Evolutionary conservation across 2,888 invertebrate genomes (phyloP), one percentile per base, ranked within the genome.

Genomic region (Amblyteles armatorius): DNA sequence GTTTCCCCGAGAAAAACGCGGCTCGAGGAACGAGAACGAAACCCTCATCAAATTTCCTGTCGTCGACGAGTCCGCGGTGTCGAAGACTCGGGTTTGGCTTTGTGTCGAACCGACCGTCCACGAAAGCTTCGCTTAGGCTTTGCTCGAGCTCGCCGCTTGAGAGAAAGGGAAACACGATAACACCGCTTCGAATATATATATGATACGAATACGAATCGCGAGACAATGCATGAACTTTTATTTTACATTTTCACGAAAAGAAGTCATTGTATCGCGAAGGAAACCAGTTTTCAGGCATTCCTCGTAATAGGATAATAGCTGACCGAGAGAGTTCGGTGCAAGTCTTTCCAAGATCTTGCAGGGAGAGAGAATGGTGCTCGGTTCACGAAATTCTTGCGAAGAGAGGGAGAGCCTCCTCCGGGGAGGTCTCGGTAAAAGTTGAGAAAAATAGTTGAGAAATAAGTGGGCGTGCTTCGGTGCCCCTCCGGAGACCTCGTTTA

Each of bases 11-110:
- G 48, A 76, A n/a, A 63, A 19, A n/a, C 16, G 4, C 1, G 74
- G 13, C 63, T 33, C 29, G 63, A 26, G 48, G 50, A 63, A 9
- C 22, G 74, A 50, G 63, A 44, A 13, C 33, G 40, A 36, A 65
- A 76, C 87, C 88, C 87, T 90, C 88, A 84, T 90, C 89, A 91
- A 91, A 91, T 91, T 89, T 89, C 86, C 89, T 83, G 88, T 89
- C 88, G 82, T 85, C 80, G 71, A 72, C 77, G 76, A 77, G 81
- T 81, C 63, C 50, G 80, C 84, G 85, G 80, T 86, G 88, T 85
- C 79, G 82, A 73, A 65, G 67, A 60, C 29, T 65, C 48, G 19
- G 16, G 19, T 76, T 76, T 65, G 65, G 7, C 22, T 50, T 7
- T 19, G 29, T 22, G 19, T 13, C 29, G 22, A 63, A 82, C 26